Evolutionary conservation across 1,140 invertebrate species (phyloP).

Genomic region (Gryon sp.): DNA sequence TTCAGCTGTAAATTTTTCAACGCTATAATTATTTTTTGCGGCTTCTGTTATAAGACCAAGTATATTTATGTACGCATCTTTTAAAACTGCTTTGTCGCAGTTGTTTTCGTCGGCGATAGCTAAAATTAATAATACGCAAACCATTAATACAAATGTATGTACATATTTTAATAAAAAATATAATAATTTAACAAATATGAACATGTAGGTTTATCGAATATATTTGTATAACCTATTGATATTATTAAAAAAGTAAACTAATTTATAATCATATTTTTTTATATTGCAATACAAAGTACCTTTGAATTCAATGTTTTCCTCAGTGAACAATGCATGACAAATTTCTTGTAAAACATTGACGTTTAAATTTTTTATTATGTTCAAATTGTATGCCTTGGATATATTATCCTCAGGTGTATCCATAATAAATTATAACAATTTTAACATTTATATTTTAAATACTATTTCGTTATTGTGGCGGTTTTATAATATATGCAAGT

Average conservation of each 20-base stretch:
- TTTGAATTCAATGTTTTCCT: slow-evolving; percentile 65
- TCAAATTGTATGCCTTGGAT: not conserved
- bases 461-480: too few species aligned
- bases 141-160: too few species aligned
- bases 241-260: slow-evolving; percentile 9
- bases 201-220: not conserved
- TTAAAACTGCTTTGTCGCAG: slow-evolving; percentile 74
- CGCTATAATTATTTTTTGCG: slow-evolving; percentile 72
- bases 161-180: slow-evolving; percentile 23
- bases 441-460: too few species aligned
- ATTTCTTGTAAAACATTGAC: slow-evolving; percentile 72
- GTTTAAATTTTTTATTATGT: slow-evolving; percentile 69
- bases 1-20: slow-evolving; percentile 70
- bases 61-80: slow-evolving; percentile 75
- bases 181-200: slow-evolving; percentile 62
- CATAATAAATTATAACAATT: slow-evolving; percentile 7
- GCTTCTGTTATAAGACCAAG: slow-evolving; percentile 75
- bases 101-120: slow-evolving; percentile 51
- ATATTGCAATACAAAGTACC: slow-evolving; percentile 52
- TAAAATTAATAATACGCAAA: slow-evolving; percentile 5
- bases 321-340: slow-evolving; percentile 56
- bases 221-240: not conserved
- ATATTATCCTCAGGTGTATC: slow-evolving; percentile 4
- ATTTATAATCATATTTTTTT: slow-evolving; percentile 2
- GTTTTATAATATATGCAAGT: too few species aligned